These are phyloP conservation scores for Petrocephalus zakoni DNA, from an alignment of 2,113 vertebrate genomes.

Conservation along the genomic window DNA sequence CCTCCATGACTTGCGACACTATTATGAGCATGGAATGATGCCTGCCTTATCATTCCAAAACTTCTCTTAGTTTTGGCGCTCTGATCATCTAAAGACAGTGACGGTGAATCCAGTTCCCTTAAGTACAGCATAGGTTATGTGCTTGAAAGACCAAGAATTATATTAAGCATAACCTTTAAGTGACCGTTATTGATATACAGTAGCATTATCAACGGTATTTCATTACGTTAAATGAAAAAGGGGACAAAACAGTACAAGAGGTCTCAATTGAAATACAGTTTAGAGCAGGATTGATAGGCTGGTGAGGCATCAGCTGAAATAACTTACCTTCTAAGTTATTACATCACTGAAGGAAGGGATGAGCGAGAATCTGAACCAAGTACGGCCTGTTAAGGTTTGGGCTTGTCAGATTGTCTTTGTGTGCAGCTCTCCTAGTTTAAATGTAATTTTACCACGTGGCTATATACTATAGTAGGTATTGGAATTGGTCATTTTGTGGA, in stretches of 20 bases:
- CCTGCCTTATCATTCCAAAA: conserved; percentile 17
- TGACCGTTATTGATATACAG: not conserved
- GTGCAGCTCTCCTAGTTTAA: not conserved
- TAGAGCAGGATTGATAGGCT: not conserved
- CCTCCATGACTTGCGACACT: conserved; percentile 17
- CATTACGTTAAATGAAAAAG: not conserved
- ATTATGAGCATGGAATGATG: not conserved
- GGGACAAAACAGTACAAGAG: not conserved
- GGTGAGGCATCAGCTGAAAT: not conserved
- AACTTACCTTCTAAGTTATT: not conserved
- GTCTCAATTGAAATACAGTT: not conserved
- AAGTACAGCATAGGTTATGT: conserved; percentile 12
- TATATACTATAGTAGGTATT: not conserved
- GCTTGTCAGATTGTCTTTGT: not conserved
- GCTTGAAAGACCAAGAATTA: conserved; percentile 6
- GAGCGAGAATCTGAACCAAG: not conserved
- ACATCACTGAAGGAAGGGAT: not conserved
- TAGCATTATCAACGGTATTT: not conserved
- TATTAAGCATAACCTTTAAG: conserved; percentile 11
- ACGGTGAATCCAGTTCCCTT: conserved; percentile 21
- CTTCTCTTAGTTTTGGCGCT: conserved; percentile 20
- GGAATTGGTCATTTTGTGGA: not conserved
- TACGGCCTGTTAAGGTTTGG: not conserved
- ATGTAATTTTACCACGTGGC: not conserved
- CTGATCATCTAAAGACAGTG: not conserved